Base-by-base conservation (phyloP, 2,888 invertebrate genomes). In the Phanerotoma sp. region DNA sequence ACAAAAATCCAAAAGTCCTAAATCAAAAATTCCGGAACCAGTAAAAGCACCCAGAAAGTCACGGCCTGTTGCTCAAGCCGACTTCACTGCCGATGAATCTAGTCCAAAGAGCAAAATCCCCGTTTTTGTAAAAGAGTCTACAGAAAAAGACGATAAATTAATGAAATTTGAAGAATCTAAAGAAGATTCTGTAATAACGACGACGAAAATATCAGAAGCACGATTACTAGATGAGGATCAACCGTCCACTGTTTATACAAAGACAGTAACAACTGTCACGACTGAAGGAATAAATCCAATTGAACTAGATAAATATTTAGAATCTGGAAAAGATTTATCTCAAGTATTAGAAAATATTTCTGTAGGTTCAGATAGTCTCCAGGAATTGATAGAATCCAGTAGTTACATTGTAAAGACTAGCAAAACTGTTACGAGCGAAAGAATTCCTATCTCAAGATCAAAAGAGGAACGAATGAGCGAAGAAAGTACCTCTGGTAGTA, bases 1-100 rank as follows among this genome's bases (percentile, higher is more conserved):
- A 25, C 44, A 25, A n/a, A 49, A 45, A 10, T 16, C 60, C 6
- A 57, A 61, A 57, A 68, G 58, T 59, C 54, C 62, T 5, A 68
- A 66, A 22, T 53, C 60, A 5, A 70, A 69, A 53, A 58, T 63
- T 49, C 54, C 62, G 41, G 69, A 73, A 16, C 58, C 54, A 16
- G 46, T 54, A 7, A 65, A 64, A 41, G 30, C 51, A 41, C 41
- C 58, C n/a, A n/a, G n/a, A n/a, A n/a, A n/a, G n/a, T n/a, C n/a
- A n/a, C n/a, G n/a, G n/a, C n/a, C n/a, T n/a, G n/a, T n/a, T n/a
- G n/a, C n/a, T n/a, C n/a, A n/a, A n/a, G n/a, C n/a, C n/a, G n/a
- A n/a, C n/a, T n/a, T n/a, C n/a, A n/a, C n/a, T n/a, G n/a, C n/a
- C n/a, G n/a, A n/a, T n/a, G n/a, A n/a, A n/a, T n/a, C n/a, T n/a